Base-by-base conservation (phyloP, 1,140 invertebrate species). In the Brachionus paranguensis region DNA sequence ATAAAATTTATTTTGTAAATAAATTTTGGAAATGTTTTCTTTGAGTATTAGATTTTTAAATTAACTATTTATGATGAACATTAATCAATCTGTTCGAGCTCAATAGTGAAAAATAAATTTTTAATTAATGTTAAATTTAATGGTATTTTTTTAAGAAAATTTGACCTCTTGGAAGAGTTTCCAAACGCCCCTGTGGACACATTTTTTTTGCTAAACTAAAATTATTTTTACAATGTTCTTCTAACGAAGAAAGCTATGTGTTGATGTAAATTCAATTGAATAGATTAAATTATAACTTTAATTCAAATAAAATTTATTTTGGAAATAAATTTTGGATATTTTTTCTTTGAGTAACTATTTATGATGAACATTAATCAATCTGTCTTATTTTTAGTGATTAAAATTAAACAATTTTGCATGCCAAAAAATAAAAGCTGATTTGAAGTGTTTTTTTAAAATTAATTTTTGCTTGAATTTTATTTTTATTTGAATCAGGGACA, bases 161-260 rank as follows among this genome's bases (percentile, higher is more conserved):
- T n/a, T n/a, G n/a, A n/a, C n/a, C n/a, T n/a, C n/a, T n/a, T n/a
- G n/a, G n/a, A n/a, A n/a, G n/a, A n/a, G n/a, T n/a, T n/a, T n/a
- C n/a, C n/a, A n/a, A n/a, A n/a, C n/a, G n/a, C n/a, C n/a, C n/a
- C n/a, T n/a, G n/a, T n/a, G n/a, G n/a, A n/a, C n/a, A n/a, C n/a
- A n/a, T n/a, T n/a, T n/a, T n/a, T n/a, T n/a, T n/a, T n/a, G n/a
- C n/a, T n/a, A n/a, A n/a, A n/a, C n/a, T n/a, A n/a, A 93, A 93
- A 84, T 93, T 93, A 7, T 93, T 93, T 87, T 88, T 93, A 37
- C 90, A 92, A 24, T 93, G 93, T 87, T 92, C 93, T 8, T 91
- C 91, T 12, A 91, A 91, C 85, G 92, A 93, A 87, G 93, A 93
- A 88, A 93, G 92, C 86, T 92, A 88, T 87, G 88, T 89, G 10